Conservation (phyloP, 1,140 invertebrate species). For the Drosophila tristis region DNA sequence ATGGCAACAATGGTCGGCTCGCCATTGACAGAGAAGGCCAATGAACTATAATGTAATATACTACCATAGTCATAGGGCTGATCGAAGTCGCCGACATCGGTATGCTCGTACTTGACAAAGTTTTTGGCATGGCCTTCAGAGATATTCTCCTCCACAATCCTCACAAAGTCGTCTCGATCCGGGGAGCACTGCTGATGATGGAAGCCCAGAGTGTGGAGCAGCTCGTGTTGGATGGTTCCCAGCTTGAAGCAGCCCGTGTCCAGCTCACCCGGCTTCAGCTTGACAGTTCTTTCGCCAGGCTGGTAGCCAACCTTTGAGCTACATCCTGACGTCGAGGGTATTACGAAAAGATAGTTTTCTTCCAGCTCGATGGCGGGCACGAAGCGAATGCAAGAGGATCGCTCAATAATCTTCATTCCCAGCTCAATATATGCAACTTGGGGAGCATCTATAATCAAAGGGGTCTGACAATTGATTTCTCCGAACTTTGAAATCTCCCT, state of each 20-base stretch:
- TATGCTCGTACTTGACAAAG: constrained; percentile 85
- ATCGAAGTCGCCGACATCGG: constrained; percentile 84
- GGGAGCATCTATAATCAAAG: constrained; percentile 1
- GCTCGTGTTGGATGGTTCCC: constrained; percentile 88
- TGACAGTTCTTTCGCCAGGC: constrained; percentile 84
- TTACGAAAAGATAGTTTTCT: constrained; percentile 47
- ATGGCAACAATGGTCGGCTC: constrained; percentile 88
- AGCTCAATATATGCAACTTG: constrained; percentile 49
- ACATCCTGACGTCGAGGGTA: constrained; percentile 68
- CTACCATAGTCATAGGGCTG: constrained; percentile 88
- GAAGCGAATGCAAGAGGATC: constrained; percentile 71
- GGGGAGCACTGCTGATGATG: constrained; percentile 90
- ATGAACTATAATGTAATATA: constrained; percentile 89
- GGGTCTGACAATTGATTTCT: background rate
- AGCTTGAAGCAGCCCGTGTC: constrained; percentile 74
- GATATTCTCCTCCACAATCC: constrained; percentile 89
- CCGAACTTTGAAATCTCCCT: background rate
- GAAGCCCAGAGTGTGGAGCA: constrained; percentile 89
- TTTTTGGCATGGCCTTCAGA: constrained; percentile 85
- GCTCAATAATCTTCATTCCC: constrained; percentile 78
- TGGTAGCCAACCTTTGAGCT: constrained; percentile 85
- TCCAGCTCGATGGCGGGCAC: constrained; percentile 41
- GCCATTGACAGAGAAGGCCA: constrained; percentile 90
- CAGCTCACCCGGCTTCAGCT: constrained; percentile 49
- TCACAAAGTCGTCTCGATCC: constrained; percentile 89